Base-by-base conservation (phyloP, 2,797 vertebrate genomes). In the Danio albolineatus region DNA sequence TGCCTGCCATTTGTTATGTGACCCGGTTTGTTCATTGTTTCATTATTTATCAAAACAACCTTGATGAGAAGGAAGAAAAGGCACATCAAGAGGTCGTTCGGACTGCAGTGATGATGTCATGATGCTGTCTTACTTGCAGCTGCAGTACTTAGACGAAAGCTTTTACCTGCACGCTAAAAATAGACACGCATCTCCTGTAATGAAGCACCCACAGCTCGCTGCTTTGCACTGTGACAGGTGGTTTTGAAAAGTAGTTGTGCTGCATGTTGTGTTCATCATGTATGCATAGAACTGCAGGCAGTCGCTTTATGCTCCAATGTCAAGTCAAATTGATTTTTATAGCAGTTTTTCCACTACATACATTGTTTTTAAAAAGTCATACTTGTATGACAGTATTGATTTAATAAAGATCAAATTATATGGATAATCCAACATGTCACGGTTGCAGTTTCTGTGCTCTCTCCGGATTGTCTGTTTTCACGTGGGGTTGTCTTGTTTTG, bases 41-140 rank as follows among this genome's bases (percentile, higher is more conserved):
- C 46, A 77, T 65, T 69, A 76, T 70, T 79, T 39, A 77, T 83
- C 67, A 76, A 61, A 51, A 56, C 62, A 71, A 54, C 51, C 41
- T 73, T 82, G 66, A 73, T 59, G 44, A 54, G 64, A 73, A 41
- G 56, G 48, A 41, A 80, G 17, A 39, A 41, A 72, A 60, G 54
- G 44, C 64, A 74, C 43, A 17, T 17, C 10, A 4, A 59, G 61
- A 72, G 72, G 71, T 82, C 72, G 71, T 19, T 39, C 41, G 28
- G 43, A 56, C 51, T 72, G 67, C 51, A 36, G 73, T 39, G 49
- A 57, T 78, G 71, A 79, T 43, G 54, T 79, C 71, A 76, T 79
- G 67, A 62, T 59, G 54, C 28, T 44, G 53, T 3, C 36, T 64
- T 65, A 46, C 38, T 76, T 51, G 65, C 49, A 46, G 38, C 76